Evolutionary conservation across 1,140 invertebrate genomes (phyloP), one percentile per base, ranked within the genome.

Genomic region (Drosophila arizonae): DNA sequence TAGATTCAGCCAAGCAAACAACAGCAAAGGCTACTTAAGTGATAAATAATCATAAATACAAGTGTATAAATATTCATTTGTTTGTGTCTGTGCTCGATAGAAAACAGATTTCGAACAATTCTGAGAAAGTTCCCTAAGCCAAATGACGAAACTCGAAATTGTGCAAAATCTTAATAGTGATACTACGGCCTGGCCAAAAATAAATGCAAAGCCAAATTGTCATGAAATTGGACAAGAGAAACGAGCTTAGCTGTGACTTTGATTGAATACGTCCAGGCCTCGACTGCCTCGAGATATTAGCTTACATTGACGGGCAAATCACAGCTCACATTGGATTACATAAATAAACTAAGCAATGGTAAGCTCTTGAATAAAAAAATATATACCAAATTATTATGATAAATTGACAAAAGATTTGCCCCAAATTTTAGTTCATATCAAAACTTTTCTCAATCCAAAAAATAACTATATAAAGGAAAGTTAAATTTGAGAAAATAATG

Each of bases 111-210:
- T 33, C 21, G 55, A 68, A 73, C 60, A 56, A 51, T 54, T 46
- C 56, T 61, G 54, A 72, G 65, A 69, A 58, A 55, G 43, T 39
- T 51, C 8, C 43, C 5, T 36, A 56, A 64, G 46, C 54, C 48
- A 11, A 46, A 66, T 57, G 24, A 11, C 36, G 11, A 39, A 39
- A 39, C 54, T 54, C 24, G 13, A 61, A 64, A 65, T 51, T 51
- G 45, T 62, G 54, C 39, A 66, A 79, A 57, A 71, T 50, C 65
- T 62, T 60, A 65, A 77, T 65, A 79, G 74, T 79, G 75, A 74
- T 62, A 57, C 63, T 57, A 74, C 54, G 30, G 57, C 63, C 62
- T 71, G 55, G 56, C 46, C 57, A 39, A 58, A 51, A 61, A 57
- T 62, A 66, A 54, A 69, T 39, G 10, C 62, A 65, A 58, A 52